Conservation (phyloP, 2,888 invertebrate genomes). For the Drosophila phalerata region DNA sequence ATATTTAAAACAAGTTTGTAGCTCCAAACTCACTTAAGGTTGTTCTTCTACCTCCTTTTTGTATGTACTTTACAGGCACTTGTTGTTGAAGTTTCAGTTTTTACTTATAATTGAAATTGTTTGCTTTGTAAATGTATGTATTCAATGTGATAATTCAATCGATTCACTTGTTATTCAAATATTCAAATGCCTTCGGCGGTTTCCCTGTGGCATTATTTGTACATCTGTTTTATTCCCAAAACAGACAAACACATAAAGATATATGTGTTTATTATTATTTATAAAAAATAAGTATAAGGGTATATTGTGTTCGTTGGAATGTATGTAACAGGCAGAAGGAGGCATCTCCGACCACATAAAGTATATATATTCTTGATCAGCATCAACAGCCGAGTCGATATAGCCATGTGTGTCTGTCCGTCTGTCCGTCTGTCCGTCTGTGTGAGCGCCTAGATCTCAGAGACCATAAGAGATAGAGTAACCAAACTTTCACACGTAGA, state of each 20-base stretch:
- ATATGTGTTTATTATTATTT: slow-evolving; percentile 6
- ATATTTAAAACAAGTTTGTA: background rate
- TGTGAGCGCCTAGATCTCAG: no score
- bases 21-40: background rate
- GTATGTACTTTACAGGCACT: background rate
- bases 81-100: slow-evolving; percentile 4
- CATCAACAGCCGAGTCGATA: no score
- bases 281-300: no score
- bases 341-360: no score
- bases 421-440: no score
- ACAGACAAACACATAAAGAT: slow-evolving; percentile 5
- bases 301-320: no score
- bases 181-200: slow-evolving; percentile 48
- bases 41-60: background rate
- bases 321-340: no score
- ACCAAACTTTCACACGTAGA: no score
- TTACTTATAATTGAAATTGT: slow-evolving; percentile 5
- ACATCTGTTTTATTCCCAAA: slow-evolving; percentile 55
- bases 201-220: slow-evolving; percentile 22
- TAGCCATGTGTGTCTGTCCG: no score
- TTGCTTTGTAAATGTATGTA: slow-evolving; percentile 42
- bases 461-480: no score
- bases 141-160: slow-evolving; percentile 28
- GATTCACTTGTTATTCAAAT: slow-evolving; percentile 51
- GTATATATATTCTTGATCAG: no score